Conservation (phyloP, 64 coral and sea anemone species). For the Actinia tenebrosa region DNA sequence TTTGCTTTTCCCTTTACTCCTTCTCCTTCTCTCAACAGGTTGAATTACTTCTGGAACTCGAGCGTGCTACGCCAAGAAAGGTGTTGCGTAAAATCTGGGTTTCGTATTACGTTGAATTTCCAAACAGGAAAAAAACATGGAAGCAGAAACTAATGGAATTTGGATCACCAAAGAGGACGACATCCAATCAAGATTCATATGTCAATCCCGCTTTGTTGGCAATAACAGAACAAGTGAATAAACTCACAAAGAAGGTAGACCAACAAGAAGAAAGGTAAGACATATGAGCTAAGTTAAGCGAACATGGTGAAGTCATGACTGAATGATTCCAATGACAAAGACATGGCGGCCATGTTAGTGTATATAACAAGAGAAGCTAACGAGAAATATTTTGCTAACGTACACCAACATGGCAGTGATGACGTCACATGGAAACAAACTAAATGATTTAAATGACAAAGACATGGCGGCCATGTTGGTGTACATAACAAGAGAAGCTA, state of each 20-base stretch:
- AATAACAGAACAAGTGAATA: constrained; percentile 51
- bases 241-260: constrained; percentile 65
- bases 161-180: constrained; percentile 71
- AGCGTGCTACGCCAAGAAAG: constrained; percentile 74
- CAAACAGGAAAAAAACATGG: constrained; percentile 79
- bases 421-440: not conserved
- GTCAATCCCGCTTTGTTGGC: constrained; percentile 72
- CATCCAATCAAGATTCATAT: constrained; percentile 69
- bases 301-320: not conserved
- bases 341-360: not conserved
- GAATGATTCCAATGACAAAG: not conserved
- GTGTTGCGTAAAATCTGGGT: constrained; percentile 78
- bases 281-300: not conserved
- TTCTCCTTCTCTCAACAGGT: constrained; percentile 6
- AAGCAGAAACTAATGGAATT: constrained; percentile 82
- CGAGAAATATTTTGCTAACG: not conserved
- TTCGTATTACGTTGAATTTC: constrained; percentile 71
- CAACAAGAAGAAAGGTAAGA: constrained; percentile 87
- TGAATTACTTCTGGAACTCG: constrained; percentile 77
- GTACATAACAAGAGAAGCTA: constrained; percentile 5
- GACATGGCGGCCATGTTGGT: constrained; percentile 1
- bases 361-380: constrained; percentile 2
- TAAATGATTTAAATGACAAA: not conserved
- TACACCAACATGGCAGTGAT: not conserved
- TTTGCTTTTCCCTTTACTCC: not conserved